phyloP scores from a whole-genome alignment of 2,888 invertebrate genomes.

The Parapristionchus giblindavisi region DNA sequence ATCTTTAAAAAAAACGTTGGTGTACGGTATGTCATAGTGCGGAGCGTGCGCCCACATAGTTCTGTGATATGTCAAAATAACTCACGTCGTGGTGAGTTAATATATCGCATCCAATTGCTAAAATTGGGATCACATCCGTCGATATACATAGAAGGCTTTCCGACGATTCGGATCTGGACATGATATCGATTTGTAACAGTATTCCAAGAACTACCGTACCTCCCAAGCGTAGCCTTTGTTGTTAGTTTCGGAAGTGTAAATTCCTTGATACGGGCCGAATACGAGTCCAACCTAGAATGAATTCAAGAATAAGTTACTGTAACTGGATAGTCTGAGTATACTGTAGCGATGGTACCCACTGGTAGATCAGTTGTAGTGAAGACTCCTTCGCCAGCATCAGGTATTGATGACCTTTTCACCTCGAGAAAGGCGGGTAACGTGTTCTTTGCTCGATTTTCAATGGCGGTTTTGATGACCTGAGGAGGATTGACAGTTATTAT shows the following conservation, averaged over 20 bases:
- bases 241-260: slow-evolving; percentile 42
- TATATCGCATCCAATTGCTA: slow-evolving; percentile 63
- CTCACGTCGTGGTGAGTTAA: slow-evolving; percentile 56
- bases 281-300: slow-evolving; percentile 51
- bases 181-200: too few relatives aligned
- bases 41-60: too few relatives aligned
- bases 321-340: too few relatives aligned
- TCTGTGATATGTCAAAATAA: too few relatives aligned
- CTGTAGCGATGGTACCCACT: too few relatives aligned
- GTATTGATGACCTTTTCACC: slow-evolving; percentile 53
- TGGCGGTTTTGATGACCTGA: too few relatives aligned
- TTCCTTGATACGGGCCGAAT: slow-evolving; percentile 56
- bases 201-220: slow-evolving; percentile 34
- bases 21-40: too few relatives aligned
- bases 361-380: slow-evolving; percentile 54
- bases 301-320: neutral
- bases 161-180: slow-evolving; percentile 14
- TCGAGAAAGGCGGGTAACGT: slow-evolving; percentile 52
- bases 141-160: slow-evolving; percentile 38
- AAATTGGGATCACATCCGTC: slow-evolving; percentile 50
- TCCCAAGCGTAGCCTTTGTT: slow-evolving; percentile 60
- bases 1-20: slow-evolving; percentile 43
- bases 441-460: slow-evolving; percentile 40
- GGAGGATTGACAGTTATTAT: too few relatives aligned
- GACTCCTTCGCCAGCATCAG: slow-evolving; percentile 56